phyloP scores from a whole-genome alignment of 2,797 vertebrate genomes.

The Acanthiza pusilla region DNA sequence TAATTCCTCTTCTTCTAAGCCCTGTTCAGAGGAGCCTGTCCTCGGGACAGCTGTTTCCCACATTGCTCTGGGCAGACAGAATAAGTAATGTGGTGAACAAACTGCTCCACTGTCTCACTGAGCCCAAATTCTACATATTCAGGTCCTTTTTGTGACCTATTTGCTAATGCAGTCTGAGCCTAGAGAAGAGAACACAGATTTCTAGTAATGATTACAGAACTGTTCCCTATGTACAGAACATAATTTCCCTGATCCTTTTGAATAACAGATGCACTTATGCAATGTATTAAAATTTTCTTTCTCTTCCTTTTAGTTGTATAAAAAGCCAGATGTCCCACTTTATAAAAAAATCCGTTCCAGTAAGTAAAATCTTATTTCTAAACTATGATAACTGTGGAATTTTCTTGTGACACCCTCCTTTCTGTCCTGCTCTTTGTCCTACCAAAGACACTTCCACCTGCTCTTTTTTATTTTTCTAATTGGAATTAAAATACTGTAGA shows the following conservation, averaged over 20 bases:
- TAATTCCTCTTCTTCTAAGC: neutral
- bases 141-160: neutral
- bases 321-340: constrained; percentile 82
- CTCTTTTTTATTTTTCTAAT: neutral
- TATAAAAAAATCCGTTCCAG: constrained; percentile 85
- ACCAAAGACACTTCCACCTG: neutral
- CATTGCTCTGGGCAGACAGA: neutral
- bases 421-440: neutral
- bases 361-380: constrained; percentile 67
- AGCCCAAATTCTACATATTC: neutral
- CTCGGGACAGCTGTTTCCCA: neutral
- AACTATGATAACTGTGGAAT: neutral
- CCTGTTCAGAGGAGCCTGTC: neutral
- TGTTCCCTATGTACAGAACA: neutral
- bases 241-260: neutral
- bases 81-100: neutral
- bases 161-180: neutral
- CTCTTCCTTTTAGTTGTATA: constrained; percentile 75
- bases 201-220: neutral
- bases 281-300: constrained; percentile 38
- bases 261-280: constrained; percentile 5
- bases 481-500: neutral
- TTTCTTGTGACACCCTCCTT: neutral
- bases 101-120: neutral
- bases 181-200: neutral